Evolutionary conservation across 2,797 vertebrate genomes (phyloP).

Genomic region (Triplophysa yarkandensis): DNA sequence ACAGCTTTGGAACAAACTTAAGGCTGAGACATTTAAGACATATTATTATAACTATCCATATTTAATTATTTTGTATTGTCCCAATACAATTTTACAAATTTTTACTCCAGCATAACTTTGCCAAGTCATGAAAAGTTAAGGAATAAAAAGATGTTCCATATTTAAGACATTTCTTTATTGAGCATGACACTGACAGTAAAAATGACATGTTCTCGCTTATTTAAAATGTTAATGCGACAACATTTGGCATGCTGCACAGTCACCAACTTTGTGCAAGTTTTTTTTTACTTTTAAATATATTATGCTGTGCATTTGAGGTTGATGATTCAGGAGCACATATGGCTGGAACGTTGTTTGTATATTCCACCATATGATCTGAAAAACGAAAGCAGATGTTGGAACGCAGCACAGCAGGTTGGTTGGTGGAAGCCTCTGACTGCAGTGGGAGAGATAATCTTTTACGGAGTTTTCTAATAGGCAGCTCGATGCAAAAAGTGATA

Average conservation of each 20-base stretch:
- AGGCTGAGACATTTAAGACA: no score
- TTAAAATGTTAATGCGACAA: conserved; percentile 1
- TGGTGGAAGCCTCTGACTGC: conserved; percentile 22
- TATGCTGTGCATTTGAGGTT: conserved; percentile 15
- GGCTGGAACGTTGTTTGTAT: conserved; percentile 23
- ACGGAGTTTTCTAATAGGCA: conserved; percentile 10
- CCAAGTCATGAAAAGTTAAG: no score
- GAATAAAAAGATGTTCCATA: no score
- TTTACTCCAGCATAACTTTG: no score
- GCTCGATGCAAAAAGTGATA: conserved; percentile 10
- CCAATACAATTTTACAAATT: no score
- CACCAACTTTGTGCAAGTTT: conserved; percentile 37
- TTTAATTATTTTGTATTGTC: no score
- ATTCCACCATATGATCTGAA: conserved; percentile 34
- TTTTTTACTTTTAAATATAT: conserved; percentile 30
- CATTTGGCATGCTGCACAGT: not conserved
- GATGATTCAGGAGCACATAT: conserved; percentile 41
- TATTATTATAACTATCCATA: no score
- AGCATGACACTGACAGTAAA: not conserved
- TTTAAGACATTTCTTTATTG: not conserved
- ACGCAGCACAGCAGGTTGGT: conserved; percentile 1
- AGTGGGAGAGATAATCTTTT: conserved; percentile 20
- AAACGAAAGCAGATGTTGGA: conserved; percentile 29
- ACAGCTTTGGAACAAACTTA: no score
- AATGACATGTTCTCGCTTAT: not conserved